phyloP scores from a whole-genome alignment of 2,888 invertebrate genomes.

The Tipula vernalis region DNA sequence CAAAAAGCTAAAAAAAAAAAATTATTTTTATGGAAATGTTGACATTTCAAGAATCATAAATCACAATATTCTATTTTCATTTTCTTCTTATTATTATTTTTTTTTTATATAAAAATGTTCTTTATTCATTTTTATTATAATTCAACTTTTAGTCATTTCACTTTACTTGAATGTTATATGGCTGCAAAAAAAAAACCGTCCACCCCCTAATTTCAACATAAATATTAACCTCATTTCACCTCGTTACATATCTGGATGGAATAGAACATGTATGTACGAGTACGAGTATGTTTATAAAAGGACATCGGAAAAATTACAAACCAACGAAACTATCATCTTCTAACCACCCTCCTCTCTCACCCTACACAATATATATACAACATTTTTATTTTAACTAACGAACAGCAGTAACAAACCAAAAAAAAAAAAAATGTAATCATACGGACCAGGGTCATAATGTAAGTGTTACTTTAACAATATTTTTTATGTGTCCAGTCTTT shows the following conservation, averaged over 20 bases:
- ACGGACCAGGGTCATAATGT: slow-evolving; percentile 8
- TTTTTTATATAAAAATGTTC: background rate
- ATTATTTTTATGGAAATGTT: background rate
- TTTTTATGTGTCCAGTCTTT: slow-evolving; percentile 10
- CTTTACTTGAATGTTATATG: background rate
- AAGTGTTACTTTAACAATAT: slow-evolving; percentile 9
- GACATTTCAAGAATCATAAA: slow-evolving; percentile 9
- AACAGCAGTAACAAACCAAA: background rate
- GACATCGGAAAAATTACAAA: background rate
- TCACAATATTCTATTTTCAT: slow-evolving; percentile 5
- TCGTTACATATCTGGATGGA: background rate
- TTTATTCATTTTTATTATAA: slow-evolving; percentile 6
- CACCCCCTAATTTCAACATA: slow-evolving; percentile 4
- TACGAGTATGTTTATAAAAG: background rate
- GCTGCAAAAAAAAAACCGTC: background rate
- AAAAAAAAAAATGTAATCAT: background rate
- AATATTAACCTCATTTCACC: slow-evolving; percentile 8
- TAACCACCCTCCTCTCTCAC: background rate
- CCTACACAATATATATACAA: background rate
- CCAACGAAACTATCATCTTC: background rate
- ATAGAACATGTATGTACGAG: background rate
- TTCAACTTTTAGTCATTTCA: slow-evolving; percentile 8
- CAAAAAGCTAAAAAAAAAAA: background rate
- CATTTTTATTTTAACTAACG: background rate
- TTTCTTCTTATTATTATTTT: background rate